These are phyloP conservation scores for Drosophila rhopaloa DNA, from an alignment of 1,140 invertebrate genomes.

Conservation along the genomic window DNA sequence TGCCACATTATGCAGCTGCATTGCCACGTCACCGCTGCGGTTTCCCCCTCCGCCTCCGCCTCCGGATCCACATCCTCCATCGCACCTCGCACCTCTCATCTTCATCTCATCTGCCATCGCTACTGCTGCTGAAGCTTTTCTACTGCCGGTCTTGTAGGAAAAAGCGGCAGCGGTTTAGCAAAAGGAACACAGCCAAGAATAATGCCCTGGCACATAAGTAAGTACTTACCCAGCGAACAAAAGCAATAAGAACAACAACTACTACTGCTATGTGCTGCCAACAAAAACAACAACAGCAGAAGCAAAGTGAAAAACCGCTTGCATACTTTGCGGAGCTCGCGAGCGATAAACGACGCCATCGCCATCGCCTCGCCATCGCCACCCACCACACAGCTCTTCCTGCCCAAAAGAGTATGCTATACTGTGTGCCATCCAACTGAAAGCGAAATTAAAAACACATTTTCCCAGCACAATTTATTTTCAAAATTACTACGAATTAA, in stretches of 20 bases:
- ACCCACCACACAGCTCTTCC: neutral
- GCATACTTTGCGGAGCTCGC: slow-evolving; percentile 70
- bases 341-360: slow-evolving; percentile 68
- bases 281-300: slow-evolving; percentile 36
- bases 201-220: slow-evolving; percentile 77
- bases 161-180: slow-evolving; percentile 62
- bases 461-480: slow-evolving; percentile 37
- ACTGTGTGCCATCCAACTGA: slow-evolving; percentile 7
- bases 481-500: slow-evolving; percentile 27
- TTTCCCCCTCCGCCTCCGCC: slow-evolving; percentile 14
- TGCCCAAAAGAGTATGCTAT: slow-evolving; percentile 9
- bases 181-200: slow-evolving; percentile 73
- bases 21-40: slow-evolving; percentile 74
- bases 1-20: slow-evolving; percentile 80
- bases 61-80: slow-evolving; percentile 9
- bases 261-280: slow-evolving; percentile 11
- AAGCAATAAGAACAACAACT: slow-evolving; percentile 21
- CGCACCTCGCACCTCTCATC: slow-evolving; percentile 15
- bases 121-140: slow-evolving; percentile 24
- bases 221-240: slow-evolving; percentile 62
- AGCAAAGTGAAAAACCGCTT: slow-evolving; percentile 71
- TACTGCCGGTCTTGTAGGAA: slow-evolving; percentile 23
- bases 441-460: slow-evolving; percentile 46
- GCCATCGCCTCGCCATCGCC: neutral
- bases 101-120: slow-evolving; percentile 26